Conservation (phyloP, 2,888 invertebrate genomes). For the Xestobium rufovillosum region DNA sequence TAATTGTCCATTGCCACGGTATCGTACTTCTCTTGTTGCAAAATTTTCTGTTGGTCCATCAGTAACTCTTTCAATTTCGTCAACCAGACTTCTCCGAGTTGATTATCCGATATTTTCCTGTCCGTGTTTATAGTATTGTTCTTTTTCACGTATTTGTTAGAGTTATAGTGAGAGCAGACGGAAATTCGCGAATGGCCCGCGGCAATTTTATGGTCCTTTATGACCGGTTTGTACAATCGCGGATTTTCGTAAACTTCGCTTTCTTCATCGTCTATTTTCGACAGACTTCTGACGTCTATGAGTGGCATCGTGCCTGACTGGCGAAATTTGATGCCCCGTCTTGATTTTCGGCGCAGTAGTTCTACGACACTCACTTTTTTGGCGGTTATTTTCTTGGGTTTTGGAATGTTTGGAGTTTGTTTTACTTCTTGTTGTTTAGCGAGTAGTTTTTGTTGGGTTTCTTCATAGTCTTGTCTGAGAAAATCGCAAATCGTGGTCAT, state of each 20-base stretch:
- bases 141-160: conserved; percentile 41
- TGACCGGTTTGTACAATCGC: conserved; percentile 5
- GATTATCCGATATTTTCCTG: conserved; percentile 39
- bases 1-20: background rate
- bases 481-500: conserved; percentile 35
- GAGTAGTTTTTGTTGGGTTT: conserved; percentile 6
- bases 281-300: conserved; percentile 1
- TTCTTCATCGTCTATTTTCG: background rate
- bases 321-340: no score
- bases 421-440: background rate
- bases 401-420: background rate
- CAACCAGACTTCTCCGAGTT: conserved; percentile 47
- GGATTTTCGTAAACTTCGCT: no score
- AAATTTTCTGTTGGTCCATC: conserved; percentile 47
- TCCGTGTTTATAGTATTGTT: conserved; percentile 30
- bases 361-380: background rate
- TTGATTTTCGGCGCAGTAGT: no score
- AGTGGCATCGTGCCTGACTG: conserved; percentile 3
- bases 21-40: conserved; percentile 53
- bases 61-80: conserved; percentile 51
- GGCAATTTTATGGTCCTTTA: conserved; percentile 30
- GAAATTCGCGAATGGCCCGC: conserved; percentile 38
- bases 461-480: conserved; percentile 28
- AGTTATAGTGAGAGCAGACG: conserved; percentile 44
- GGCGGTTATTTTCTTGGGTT: background rate